These are phyloP conservation scores for Dryobotodes eremita DNA, from an alignment of 2,888 invertebrate species.

Conservation along the genomic window DNA sequence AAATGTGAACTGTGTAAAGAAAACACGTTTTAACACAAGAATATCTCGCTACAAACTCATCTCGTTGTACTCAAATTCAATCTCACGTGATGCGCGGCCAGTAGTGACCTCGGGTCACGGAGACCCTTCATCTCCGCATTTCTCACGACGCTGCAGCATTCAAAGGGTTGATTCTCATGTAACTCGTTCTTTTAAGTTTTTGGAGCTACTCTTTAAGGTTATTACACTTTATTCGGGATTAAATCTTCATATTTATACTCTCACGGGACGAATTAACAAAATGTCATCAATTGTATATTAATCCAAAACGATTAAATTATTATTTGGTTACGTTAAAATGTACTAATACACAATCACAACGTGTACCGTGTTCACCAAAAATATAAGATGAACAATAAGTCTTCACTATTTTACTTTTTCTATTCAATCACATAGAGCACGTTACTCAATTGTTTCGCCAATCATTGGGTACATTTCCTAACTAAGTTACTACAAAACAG, in stretches of 20 bases:
- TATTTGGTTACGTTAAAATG: not conserved
- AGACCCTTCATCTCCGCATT: constrained; percentile 75
- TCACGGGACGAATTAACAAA: not conserved
- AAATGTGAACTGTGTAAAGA: constrained; percentile 13
- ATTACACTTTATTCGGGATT: constrained; percentile 8
- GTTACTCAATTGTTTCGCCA: not conserved
- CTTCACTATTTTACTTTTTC: not conserved
- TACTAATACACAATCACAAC: too few species aligned
- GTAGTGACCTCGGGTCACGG: constrained; percentile 80
- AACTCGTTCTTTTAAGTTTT: constrained; percentile 61
- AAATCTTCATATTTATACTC: not conserved
- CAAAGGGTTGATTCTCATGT: constrained; percentile 73
- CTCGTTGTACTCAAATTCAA: constrained; percentile 31
- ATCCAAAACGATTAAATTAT: not conserved
- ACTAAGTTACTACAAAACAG: not conserved
- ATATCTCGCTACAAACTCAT: constrained; percentile 31
- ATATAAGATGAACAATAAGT: not conserved
- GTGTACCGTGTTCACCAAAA: not conserved
- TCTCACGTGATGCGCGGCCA: constrained; percentile 58
- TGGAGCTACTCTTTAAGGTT: constrained; percentile 21
- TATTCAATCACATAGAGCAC: not conserved
- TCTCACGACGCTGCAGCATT: constrained; percentile 81
- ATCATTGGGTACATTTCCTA: not conserved
- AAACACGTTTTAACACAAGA: constrained; percentile 52
- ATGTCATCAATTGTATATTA: too few species aligned